phyloP scores from a whole-genome alignment of 2,797 vertebrate genomes.

The Fistularia commersonii region DNA sequence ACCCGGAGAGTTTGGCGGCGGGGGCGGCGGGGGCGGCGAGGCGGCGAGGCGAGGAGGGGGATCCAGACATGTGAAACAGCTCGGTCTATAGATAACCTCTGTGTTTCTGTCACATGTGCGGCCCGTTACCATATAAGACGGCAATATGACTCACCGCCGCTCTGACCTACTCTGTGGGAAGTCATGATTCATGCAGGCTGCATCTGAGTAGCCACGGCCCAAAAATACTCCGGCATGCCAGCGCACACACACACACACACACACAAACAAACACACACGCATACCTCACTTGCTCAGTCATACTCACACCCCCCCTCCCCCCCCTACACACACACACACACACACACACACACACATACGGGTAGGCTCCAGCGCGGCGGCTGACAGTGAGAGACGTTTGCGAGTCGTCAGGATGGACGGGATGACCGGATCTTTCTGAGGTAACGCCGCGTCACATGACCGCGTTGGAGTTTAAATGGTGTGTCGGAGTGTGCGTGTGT shows the following conservation, averaged over 20 bases:
- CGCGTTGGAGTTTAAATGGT: constrained; percentile 22
- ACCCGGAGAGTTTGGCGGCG: background rate
- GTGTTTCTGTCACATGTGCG: constrained; percentile 70
- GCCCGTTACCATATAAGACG: constrained; percentile 78
- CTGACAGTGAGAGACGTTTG: constrained; percentile 51
- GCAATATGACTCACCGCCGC: constrained; percentile 76
- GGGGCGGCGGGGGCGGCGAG: too few relatives aligned
- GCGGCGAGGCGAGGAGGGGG: too few relatives aligned
- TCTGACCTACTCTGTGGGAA: constrained; percentile 80
- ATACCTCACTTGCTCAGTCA: constrained; percentile 62
- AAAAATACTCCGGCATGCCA: constrained; percentile 73
- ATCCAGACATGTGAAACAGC: constrained; percentile 40
- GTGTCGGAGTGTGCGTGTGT: too few relatives aligned
- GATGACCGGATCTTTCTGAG: constrained; percentile 65
- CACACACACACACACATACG: constrained; percentile 58
- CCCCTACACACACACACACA: too few relatives aligned
- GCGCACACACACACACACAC: constrained; percentile 53
- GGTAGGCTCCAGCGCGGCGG: constrained; percentile 49
- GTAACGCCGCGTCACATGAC: constrained; percentile 68
- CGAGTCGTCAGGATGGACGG: constrained; percentile 55
- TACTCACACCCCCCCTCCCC: too few relatives aligned
- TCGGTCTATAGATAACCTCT: constrained; percentile 68
- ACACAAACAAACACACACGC: constrained; percentile 32
- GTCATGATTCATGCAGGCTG: constrained; percentile 83
- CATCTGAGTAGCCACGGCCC: constrained; percentile 71